A percentile compares a stretch with the other conserved stretches of the same genome.
Conservation (phyloP, 1,140 invertebrate species). For the Arion vulgaris region DNA sequence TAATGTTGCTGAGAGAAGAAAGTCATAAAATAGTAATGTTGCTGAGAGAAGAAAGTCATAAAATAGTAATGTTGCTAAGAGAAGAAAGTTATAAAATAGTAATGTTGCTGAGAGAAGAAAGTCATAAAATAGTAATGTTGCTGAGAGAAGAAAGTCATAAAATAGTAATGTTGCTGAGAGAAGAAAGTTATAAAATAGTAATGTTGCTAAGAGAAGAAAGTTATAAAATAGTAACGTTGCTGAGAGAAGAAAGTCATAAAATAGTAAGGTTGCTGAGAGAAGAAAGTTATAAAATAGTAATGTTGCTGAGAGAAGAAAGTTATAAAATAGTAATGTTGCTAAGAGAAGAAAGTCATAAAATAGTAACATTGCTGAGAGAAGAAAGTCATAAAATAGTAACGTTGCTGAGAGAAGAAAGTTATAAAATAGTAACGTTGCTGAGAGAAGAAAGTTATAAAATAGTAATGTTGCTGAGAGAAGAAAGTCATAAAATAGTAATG, state of each 20-base stretch:
- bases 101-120: neutral
- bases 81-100: conserved; percentile 45
- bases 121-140: conserved; percentile 41
- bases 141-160: conserved; percentile 44
- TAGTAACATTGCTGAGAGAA: neutral
- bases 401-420: neutral
- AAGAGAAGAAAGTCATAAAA: conserved; percentile 47
- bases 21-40: conserved; percentile 42
- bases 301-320: neutral
- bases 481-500: conserved; percentile 45
- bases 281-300: conserved; percentile 46
- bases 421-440: conserved; percentile 36
- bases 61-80: neutral
- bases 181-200: conserved; percentile 45
- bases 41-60: conserved; percentile 44
- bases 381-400: conserved; percentile 44
- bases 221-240: conserved; percentile 39
- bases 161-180: neutral
- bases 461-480: neutral
- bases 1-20: neutral
- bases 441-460: conserved; percentile 47
- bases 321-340: conserved; percentile 39
- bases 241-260: conserved; percentile 46
- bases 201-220: neutral
- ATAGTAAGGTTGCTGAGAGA: neutral